These are phyloP conservation scores for Erethizon dorsatum DNA, from an alignment of 2,797 vertebrate genomes.

Conservation along the genomic window DNA sequence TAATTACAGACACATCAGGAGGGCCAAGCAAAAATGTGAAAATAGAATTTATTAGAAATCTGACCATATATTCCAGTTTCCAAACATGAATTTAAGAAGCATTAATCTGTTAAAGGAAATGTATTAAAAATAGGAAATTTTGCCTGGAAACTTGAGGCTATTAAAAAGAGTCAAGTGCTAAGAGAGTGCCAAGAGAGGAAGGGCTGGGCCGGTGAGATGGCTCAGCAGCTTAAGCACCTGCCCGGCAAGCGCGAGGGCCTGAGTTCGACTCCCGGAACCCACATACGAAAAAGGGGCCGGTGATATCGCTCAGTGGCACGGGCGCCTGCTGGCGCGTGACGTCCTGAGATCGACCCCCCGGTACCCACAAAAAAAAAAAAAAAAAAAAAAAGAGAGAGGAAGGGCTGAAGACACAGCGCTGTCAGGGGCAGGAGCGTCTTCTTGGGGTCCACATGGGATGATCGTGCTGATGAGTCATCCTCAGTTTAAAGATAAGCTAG, in stretches of 20 bases:
- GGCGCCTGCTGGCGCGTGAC: too few relatives aligned
- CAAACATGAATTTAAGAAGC: neutral
- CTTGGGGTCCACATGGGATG: constrained; percentile 83
- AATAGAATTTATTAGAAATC: neutral
- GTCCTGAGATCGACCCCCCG: too few relatives aligned
- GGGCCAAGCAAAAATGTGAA: neutral
- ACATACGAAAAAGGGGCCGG: too few relatives aligned
- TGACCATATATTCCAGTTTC: neutral
- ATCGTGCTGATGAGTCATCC: constrained; percentile 77
- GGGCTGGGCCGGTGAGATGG: too few relatives aligned
- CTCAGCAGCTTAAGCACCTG: too few relatives aligned
- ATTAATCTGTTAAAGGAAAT: neutral
- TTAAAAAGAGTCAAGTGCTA: constrained; percentile 11
- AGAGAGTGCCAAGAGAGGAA: neutral
- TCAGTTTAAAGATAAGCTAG: constrained; percentile 85
- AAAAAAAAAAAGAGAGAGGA: constrained; percentile 67
- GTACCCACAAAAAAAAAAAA: too few relatives aligned
- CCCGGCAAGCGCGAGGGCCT: too few relatives aligned
- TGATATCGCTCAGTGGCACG: too few relatives aligned
- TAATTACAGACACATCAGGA: neutral
- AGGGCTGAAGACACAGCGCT: constrained; percentile 82
- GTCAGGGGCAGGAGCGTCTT: constrained; percentile 83
- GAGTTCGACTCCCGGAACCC: too few relatives aligned
- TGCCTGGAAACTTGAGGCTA: neutral
- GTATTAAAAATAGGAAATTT: neutral